Base-by-base conservation (phyloP, 1,140 invertebrate species). In the Tetranychus urticae region DNA sequence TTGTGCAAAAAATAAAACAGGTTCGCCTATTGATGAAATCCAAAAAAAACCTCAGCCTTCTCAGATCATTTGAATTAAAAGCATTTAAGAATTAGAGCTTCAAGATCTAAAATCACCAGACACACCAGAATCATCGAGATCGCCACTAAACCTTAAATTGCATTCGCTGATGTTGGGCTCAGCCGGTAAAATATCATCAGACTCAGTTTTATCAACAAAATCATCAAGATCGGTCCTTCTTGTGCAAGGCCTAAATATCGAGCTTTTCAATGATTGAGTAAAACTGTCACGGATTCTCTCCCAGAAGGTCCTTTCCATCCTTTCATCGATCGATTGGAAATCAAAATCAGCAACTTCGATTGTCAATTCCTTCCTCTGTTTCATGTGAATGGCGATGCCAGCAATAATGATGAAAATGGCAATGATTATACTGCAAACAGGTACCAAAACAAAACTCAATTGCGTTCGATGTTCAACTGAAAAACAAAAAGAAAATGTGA, bases 341-440 rank as follows among this genome's bases (percentile, higher is more conserved):
- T 89, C 84, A 68, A 89, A 88, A 69, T 88, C 82, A 0, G 86
- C 86, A 2, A 87, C 85, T 75, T 89, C 86, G 23, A 88, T 77
- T 2, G 77, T 81, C 67, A 82, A 84, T 65, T 84, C 83, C 68
- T 39, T 31, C 58, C 36, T 7, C 39, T 58, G 55, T 54, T 37
- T 37, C 14, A 60, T 61, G 48, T 62, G 88, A 70, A 86, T 87
- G 0, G 85, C 84, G 5, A 87, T 79, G 13, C 85, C 85, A 72
- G 88, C 87, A 47, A 88, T 79, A 42, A 89, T 81, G 36, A 86
- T 69, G 12, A 86, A 83, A 12, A 86, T 78, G 3, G 85, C 85
- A 3, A 83, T 76, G 45, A 85, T 72, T 58, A 81, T 82, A 69
- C 84, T 87, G 4, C 79, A 76, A 13, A 88, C 81, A 13, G 85